Evolutionary conservation across 2,888 invertebrate species (phyloP).

Genomic region (Amorpha juglandis): DNA sequence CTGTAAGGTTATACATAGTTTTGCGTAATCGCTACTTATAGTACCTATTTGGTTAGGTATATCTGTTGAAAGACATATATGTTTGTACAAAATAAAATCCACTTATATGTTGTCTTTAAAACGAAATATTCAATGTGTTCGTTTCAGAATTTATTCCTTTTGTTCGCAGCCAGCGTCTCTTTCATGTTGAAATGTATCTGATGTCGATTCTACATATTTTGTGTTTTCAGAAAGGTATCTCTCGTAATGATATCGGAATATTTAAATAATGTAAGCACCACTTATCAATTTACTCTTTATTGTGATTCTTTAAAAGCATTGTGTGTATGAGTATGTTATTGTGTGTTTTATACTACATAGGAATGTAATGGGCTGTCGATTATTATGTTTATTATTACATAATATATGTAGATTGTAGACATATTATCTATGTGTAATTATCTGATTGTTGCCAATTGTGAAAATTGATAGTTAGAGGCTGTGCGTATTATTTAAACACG

Average conservation of each 20-base stretch:
- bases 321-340: not conserved
- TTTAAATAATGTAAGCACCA: constrained; percentile 27
- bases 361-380: not conserved
- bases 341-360: not conserved
- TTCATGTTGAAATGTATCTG: constrained; percentile 10
- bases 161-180: constrained; percentile 10
- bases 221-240: constrained; percentile 9
- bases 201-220: constrained; percentile 27
- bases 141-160: constrained; percentile 12
- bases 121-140: not conserved
- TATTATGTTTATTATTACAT: not conserved
- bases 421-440: too few species aligned
- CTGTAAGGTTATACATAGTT: too few species aligned
- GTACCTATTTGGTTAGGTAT: not conserved
- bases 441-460: too few species aligned
- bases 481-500: not conserved
- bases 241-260: constrained; percentile 21
- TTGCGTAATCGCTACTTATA: too few species aligned
- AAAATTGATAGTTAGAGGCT: too few species aligned
- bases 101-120: constrained; percentile 8
- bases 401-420: too few species aligned
- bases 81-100: constrained; percentile 11
- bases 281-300: constrained; percentile 29
- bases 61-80: not conserved
- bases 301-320: constrained; percentile 13